phyloP scores from a whole-genome alignment of 2,113 vertebrate genomes.

The Notiomystis cincta region DNA sequence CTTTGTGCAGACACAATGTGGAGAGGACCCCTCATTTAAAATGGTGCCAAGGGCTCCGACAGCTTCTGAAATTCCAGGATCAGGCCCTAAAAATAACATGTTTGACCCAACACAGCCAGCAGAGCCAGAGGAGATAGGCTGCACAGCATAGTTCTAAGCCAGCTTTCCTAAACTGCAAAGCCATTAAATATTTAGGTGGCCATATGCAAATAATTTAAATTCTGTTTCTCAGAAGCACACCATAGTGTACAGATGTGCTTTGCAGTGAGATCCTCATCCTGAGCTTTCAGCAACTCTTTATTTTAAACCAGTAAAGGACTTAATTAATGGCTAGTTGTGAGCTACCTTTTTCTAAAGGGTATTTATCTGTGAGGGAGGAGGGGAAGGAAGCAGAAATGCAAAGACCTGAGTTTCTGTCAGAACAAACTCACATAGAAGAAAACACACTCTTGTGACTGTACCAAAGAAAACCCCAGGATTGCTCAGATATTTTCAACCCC shows the following conservation, averaged over 20 bases:
- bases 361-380: neutral
- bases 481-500: neutral
- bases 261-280: conserved; percentile 10
- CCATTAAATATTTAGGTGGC: conserved; percentile 68
- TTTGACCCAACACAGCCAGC: neutral
- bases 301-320: conserved; percentile 36
- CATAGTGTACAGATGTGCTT: neutral
- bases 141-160: neutral
- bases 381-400: neutral
- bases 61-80: neutral
- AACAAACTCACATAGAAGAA: neutral
- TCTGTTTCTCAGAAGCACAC: conserved; percentile 48
- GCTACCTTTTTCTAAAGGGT: neutral
- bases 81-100: neutral
- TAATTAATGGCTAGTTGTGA: conserved; percentile 32
- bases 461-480: neutral
- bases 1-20: neutral
- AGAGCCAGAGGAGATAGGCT: neutral
- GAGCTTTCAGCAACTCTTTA: conserved; percentile 22
- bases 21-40: neutral
- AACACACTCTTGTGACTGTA: neutral
- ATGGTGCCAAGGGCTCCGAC: neutral
- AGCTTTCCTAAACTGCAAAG: conserved; percentile 35
- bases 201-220: conserved; percentile 66
- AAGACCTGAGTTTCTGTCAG: neutral